Evolutionary conservation across 2,113 vertebrate genomes (phyloP).

Genomic region (Melierax canorus): DNA sequence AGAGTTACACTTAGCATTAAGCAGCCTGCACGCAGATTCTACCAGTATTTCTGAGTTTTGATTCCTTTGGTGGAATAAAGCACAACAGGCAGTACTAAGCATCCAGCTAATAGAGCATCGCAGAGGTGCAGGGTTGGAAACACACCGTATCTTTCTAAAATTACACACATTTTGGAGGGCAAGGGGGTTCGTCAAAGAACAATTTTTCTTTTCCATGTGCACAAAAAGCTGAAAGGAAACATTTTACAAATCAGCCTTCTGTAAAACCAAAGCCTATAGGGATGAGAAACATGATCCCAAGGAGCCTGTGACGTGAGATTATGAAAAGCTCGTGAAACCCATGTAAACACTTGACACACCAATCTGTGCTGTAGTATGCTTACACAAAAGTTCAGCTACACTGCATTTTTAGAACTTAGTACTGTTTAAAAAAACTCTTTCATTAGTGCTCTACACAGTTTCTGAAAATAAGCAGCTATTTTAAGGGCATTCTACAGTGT

Average conservation of each 20-base stretch:
- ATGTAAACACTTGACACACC: background rate
- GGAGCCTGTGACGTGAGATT: background rate
- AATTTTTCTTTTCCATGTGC: accelerated
- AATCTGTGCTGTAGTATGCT: background rate
- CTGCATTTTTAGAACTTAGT: background rate
- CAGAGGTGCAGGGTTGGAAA: background rate
- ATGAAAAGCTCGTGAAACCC: background rate
- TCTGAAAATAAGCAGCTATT: background rate
- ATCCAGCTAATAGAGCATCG: background rate
- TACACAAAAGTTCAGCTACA: background rate
- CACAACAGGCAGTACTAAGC: background rate
- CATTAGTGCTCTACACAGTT: background rate
- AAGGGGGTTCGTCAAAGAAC: background rate
- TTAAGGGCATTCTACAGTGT: background rate
- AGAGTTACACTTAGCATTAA: background rate
- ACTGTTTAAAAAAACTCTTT: background rate
- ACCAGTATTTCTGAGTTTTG: background rate
- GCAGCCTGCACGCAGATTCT: background rate
- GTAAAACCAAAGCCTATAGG: background rate
- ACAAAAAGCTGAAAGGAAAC: background rate
- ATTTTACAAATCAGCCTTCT: background rate
- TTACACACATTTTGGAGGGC: background rate
- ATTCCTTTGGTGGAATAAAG: too few relatives aligned
- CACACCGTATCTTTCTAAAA: background rate
- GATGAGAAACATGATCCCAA: background rate